phyloP scores from a whole-genome alignment of 2,888 invertebrate genomes.

The Agrotis puta region DNA sequence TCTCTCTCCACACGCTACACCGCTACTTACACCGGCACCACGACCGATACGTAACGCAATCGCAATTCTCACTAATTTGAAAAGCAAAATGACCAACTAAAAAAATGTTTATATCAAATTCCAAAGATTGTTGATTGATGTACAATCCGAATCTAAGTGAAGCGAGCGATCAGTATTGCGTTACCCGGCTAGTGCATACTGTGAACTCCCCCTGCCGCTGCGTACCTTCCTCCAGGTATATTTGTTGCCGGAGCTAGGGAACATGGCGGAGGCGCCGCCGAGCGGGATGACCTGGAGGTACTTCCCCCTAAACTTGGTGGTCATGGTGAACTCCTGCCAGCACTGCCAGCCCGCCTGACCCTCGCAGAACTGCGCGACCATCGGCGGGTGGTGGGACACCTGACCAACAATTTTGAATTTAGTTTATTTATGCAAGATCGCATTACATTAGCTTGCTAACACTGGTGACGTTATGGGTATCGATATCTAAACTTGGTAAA shows the following conservation, averaged over 20 bases:
- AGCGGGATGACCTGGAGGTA: constrained; percentile 97
- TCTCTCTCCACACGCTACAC: constrained; percentile 9
- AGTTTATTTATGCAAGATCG: constrained; percentile 17
- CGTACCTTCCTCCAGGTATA: constrained; percentile 98
- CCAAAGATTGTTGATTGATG: too few species aligned
- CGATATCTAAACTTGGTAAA: neutral
- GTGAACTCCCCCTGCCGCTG: constrained; percentile 15
- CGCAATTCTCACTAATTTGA: neutral
- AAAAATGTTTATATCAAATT: neutral
- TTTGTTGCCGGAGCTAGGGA: constrained; percentile 93
- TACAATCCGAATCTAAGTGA: neutral
- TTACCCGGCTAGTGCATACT: neutral
- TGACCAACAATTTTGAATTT: constrained; percentile 69
- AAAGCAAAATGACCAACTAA: neutral
- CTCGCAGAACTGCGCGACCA: constrained; percentile 98
- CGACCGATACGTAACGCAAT: constrained; percentile 16
- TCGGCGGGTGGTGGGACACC: constrained; percentile 99
- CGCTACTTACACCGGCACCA: constrained; percentile 9
- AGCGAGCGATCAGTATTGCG: constrained; percentile 7
- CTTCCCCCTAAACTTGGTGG: constrained; percentile 99
- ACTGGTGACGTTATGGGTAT: neutral
- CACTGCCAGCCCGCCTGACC: constrained; percentile 96
- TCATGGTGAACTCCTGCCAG: constrained; percentile 99
- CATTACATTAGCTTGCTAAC: neutral
- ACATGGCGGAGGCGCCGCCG: constrained; percentile 94